Evolutionary conservation across 1,140 invertebrate genomes (phyloP).

Genomic region (Dinoponera quadriceps): DNA sequence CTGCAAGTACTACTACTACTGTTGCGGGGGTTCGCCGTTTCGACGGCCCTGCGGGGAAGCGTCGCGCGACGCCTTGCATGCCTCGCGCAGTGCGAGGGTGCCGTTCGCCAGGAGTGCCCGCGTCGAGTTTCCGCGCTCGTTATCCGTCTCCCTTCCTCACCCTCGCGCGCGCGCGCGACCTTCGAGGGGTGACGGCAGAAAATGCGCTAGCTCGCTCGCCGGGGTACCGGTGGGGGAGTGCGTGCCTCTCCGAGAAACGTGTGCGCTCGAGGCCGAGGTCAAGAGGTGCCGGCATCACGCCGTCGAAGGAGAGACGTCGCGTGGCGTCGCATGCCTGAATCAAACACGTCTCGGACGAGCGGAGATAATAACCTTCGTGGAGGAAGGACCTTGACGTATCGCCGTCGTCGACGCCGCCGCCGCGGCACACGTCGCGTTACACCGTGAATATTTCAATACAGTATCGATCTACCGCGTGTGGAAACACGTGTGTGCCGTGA

Average conservation of each 20-base stretch:
- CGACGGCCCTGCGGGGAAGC: constrained; percentile 54
- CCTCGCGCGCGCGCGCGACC: neutral
- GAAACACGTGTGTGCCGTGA: constrained; percentile 44
- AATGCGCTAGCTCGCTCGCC: neutral
- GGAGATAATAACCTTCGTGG: constrained; percentile 61
- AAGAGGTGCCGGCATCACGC: neutral
- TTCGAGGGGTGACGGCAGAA: constrained; percentile 10
- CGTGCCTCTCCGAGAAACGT: neutral
- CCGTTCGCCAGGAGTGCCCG: constrained; percentile 48
- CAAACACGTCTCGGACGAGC: constrained; percentile 24
- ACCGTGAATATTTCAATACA: constrained; percentile 71
- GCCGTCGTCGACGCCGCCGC: neutral
- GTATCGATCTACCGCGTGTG: constrained; percentile 67
- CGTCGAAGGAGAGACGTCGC: constrained; percentile 3
- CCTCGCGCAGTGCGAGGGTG: constrained; percentile 63
- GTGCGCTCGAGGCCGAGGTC: neutral
- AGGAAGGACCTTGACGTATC: constrained; percentile 61
- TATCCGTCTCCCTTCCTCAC: too few relatives aligned
- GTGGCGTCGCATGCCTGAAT: constrained; percentile 43
- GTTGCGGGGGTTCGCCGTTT: constrained; percentile 40
- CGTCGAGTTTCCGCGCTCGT: constrained; percentile 12
- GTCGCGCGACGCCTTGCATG: constrained; percentile 57
- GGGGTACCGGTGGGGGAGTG: neutral
- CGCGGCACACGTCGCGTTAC: constrained; percentile 56
- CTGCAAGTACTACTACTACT: too few relatives aligned